Evolutionary conservation across 2,888 invertebrate genomes (phyloP).

Genomic region (Cotesia congregata): DNA sequence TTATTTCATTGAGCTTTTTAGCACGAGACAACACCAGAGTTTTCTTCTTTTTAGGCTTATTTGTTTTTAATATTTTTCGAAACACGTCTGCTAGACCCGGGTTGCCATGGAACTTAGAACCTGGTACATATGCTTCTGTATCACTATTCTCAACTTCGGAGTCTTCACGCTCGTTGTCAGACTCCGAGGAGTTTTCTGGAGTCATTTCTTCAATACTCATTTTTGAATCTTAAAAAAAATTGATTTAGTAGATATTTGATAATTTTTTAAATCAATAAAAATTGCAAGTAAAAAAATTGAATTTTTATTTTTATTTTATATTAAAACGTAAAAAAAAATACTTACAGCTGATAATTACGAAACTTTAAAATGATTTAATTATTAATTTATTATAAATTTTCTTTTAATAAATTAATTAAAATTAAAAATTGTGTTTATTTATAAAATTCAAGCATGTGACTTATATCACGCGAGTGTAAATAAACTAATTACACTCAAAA

Average conservation of each 20-base stretch:
- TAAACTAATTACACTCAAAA: too few relatives aligned
- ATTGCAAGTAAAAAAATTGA: too few relatives aligned
- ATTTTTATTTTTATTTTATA: too few relatives aligned
- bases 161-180: not conserved
- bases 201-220: not conserved
- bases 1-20: slow-evolving; percentile 78
- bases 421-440: too few relatives aligned
- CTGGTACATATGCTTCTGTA: not conserved
- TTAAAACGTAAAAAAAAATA: too few relatives aligned
- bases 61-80: slow-evolving; percentile 82
- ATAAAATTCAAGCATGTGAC: too few relatives aligned
- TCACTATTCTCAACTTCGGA: not conserved
- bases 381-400: too few relatives aligned
- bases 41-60: slow-evolving; percentile 82
- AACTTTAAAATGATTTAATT: too few relatives aligned
- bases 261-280: too few relatives aligned
- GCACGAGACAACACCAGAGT: slow-evolving; percentile 84
- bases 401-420: too few relatives aligned
- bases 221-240: not conserved
- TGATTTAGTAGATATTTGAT: not conserved
- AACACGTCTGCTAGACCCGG: slow-evolving; percentile 88
- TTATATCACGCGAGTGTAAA: too few relatives aligned
- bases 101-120: slow-evolving; percentile 67
- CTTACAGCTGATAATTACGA: too few relatives aligned
- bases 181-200: not conserved